Evolutionary conservation across 2,113 vertebrate genomes (phyloP).

Genomic region (Ctenomys sociabilis): DNA sequence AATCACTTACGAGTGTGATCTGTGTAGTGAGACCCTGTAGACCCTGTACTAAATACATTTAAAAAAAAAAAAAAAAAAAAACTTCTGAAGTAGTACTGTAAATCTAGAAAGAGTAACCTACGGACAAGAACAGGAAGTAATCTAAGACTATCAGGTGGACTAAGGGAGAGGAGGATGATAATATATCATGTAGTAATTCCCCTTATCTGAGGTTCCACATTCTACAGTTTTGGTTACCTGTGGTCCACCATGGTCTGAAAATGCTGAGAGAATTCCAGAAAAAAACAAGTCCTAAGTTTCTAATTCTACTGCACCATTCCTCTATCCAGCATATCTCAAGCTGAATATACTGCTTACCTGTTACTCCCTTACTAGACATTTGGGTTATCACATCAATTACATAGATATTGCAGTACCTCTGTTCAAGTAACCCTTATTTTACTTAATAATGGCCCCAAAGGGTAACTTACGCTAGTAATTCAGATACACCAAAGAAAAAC

Average conservation of each 20-base stretch:
- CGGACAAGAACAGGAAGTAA: conserved; percentile 24
- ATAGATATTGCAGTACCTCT: background rate
- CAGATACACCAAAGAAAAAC: background rate
- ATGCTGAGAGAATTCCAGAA: background rate
- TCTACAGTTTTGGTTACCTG: background rate
- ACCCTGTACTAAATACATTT: no score
- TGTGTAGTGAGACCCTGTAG: no score
- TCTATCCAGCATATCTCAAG: background rate
- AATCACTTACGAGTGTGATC: no score
- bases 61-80: background rate
- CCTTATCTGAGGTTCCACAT: background rate
- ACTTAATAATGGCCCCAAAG: background rate
- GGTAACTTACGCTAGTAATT: background rate
- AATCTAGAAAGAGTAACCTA: background rate
- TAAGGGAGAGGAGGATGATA: background rate
- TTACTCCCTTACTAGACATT: background rate
- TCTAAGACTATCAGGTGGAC: background rate
- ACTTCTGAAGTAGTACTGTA: background rate
- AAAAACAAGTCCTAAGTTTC: background rate
- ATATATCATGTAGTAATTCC: background rate
- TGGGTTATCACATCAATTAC: background rate
- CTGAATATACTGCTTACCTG: background rate
- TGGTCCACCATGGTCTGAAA: background rate
- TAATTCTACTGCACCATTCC: background rate
- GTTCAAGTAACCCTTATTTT: background rate